phyloP scores from a whole-genome alignment of 2,797 vertebrate species.

The Sebastes itinus region DNA sequence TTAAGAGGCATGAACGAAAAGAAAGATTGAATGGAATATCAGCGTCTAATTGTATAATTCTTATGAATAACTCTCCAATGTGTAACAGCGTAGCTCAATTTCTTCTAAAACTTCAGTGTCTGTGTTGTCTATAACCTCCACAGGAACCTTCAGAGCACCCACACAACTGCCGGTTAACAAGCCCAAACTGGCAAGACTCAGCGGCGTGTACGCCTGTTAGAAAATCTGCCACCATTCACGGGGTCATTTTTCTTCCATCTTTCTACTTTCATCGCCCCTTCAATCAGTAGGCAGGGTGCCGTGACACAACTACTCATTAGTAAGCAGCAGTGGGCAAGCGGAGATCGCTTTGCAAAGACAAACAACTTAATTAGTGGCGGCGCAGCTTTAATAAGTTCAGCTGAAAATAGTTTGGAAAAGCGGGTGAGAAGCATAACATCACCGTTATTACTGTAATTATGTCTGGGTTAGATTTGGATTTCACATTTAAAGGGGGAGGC shows the following conservation, averaged over 20 bases:
- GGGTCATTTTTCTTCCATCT: conserved; percentile 55
- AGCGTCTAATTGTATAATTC: not conserved
- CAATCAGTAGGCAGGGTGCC: conserved; percentile 56
- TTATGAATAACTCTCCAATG: not conserved
- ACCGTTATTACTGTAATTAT: conserved; percentile 60
- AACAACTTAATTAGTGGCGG: conserved; percentile 80
- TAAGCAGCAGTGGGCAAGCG: conserved; percentile 64
- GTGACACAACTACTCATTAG: conserved; percentile 72
- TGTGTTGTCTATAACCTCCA: not conserved
- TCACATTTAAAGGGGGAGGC: conserved; percentile 31
- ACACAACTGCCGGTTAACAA: conserved; percentile 48
- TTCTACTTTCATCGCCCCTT: conserved; percentile 55
- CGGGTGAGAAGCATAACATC: conserved; percentile 51
- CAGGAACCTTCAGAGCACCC: conserved; percentile 16
- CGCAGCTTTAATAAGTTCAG: conserved; percentile 72
- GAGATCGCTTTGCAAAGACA: conserved; percentile 76
- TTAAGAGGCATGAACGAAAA: not conserved
- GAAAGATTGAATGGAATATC: not conserved
- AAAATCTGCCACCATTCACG: conserved; percentile 18
- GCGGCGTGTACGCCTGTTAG: not conserved
- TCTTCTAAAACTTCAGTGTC: not conserved
- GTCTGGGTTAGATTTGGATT: conserved; percentile 37
- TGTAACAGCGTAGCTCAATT: not conserved
- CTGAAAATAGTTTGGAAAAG: conserved; percentile 71
- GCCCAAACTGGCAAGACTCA: not conserved